A percentile compares a stretch with the other conserved stretches of the same genome.
phyloP scores from a whole-genome alignment of 2,888 invertebrate species.

The Balanococcus diminutus region DNA sequence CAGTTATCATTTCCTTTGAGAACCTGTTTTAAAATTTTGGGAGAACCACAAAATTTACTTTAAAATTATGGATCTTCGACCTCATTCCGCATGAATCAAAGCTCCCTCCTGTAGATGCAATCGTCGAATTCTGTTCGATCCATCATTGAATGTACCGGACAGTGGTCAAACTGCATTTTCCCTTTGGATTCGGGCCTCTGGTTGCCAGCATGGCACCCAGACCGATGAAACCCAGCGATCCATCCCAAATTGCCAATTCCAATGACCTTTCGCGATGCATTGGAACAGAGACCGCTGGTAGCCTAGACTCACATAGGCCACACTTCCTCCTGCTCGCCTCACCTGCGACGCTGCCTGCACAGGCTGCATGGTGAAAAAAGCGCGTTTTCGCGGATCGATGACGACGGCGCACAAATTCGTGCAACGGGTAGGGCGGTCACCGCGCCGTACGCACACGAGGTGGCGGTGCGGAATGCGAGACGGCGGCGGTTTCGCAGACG shows the following conservation, averaged over 20 bases:
- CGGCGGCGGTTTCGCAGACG: not conserved
- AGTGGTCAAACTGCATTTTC: too few species aligned
- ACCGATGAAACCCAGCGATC: not conserved
- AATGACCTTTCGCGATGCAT: not conserved
- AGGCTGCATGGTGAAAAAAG: constrained; percentile 7
- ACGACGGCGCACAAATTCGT: constrained; percentile 38
- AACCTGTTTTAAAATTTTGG: too few species aligned
- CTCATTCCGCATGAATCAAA: too few species aligned
- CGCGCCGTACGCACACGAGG: constrained; percentile 17
- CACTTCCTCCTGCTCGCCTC: not conserved
- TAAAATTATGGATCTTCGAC: too few species aligned
- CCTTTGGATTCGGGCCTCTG: too few species aligned
- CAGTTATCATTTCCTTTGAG: too few species aligned
- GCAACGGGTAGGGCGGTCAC: not conserved
- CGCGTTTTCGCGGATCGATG: constrained; percentile 51
- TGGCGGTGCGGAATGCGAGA: not conserved
- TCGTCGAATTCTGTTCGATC: too few species aligned
- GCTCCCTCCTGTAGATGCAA: too few species aligned
- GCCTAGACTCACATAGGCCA: not conserved
- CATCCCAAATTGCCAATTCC: not conserved
- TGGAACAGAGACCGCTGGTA: not conserved
- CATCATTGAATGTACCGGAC: too few species aligned
- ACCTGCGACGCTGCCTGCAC: not conserved
- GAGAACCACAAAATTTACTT: too few species aligned
- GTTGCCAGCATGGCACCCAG: too few species aligned